phyloP scores from a whole-genome alignment of 2,113 vertebrate species.

The Gulo gulo region DNA sequence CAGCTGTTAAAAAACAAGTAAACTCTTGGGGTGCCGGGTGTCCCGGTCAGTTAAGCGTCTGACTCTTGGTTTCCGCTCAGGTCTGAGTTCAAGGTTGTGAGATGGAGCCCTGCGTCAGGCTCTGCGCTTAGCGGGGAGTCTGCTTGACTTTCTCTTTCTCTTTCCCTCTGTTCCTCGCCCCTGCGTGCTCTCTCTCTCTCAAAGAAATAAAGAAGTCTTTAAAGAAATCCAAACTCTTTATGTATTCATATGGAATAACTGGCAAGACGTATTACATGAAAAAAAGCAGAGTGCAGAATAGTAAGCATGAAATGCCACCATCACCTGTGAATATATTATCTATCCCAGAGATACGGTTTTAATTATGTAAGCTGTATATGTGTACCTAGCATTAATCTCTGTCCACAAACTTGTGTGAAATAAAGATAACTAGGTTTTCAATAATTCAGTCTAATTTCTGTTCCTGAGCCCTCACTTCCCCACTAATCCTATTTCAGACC shows the following conservation, averaged over 20 bases:
- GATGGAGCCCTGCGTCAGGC: too few relatives aligned
- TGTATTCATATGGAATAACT: background rate
- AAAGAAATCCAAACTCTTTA: background rate
- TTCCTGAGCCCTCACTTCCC: background rate
- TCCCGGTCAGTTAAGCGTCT: too few relatives aligned
- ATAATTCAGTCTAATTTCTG: background rate
- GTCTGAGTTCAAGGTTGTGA: too few relatives aligned
- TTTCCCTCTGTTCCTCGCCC: too few relatives aligned
- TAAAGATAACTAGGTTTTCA: slow-evolving; percentile 16
- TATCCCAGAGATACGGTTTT: background rate
- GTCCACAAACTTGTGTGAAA: background rate
- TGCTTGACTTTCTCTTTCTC: too few relatives aligned
- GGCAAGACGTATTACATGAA: background rate
- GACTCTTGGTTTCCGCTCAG: too few relatives aligned
- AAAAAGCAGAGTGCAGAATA: background rate
- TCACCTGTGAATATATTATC: background rate
- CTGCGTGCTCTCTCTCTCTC: too few relatives aligned
- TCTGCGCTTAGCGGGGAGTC: too few relatives aligned
- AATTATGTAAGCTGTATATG: slow-evolving; percentile 7
- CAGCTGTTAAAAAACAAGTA: background rate
- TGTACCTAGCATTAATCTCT: background rate
- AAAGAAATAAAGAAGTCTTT: too few relatives aligned
- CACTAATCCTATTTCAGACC: background rate
- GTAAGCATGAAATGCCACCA: background rate
- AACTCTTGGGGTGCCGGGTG: background rate